Evolutionary conservation across 2,888 invertebrate species (phyloP).

Genomic region (Uloborus plumipes): DNA sequence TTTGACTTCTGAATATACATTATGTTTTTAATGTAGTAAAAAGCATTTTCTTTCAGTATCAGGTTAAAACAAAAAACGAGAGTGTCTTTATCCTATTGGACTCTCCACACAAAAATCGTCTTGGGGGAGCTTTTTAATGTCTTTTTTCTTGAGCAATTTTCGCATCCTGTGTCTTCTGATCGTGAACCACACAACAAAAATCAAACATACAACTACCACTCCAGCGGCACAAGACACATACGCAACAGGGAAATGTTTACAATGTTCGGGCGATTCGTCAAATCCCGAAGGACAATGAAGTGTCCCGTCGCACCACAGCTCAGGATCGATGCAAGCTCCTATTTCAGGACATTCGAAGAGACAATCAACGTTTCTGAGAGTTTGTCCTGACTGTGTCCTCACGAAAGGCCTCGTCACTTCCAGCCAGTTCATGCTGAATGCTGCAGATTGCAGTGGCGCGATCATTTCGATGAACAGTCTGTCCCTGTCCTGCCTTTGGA

Average conservation of each 20-base stretch:
- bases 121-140: slow-evolving; percentile 41
- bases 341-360: slow-evolving; percentile 83
- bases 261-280: slow-evolving; percentile 73
- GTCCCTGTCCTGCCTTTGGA: slow-evolving; percentile 68
- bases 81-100: slow-evolving; percentile 36
- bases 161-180: slow-evolving; percentile 17
- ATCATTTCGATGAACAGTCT: slow-evolving; percentile 69
- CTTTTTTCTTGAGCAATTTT: slow-evolving; percentile 43
- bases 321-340: slow-evolving; percentile 83
- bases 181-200: slow-evolving; percentile 41
- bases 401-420: slow-evolving; percentile 65
- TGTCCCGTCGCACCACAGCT: slow-evolving; percentile 85
- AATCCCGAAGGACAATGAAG: slow-evolving; percentile 85
- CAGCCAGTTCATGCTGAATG: slow-evolving; percentile 61
- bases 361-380: slow-evolving; percentile 75
- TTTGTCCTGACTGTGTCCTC: slow-evolving; percentile 67
- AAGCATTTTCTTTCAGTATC: too few species aligned
- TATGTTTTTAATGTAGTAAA: too few species aligned
- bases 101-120: slow-evolving; percentile 60
- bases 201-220: slow-evolving; percentile 15
- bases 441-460: slow-evolving; percentile 25
- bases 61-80: too few species aligned
- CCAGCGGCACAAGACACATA: slow-evolving; percentile 56
- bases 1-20: too few species aligned
- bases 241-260: slow-evolving; percentile 60